These are phyloP conservation scores for Zoanthus gigantus DNA, from an alignment of 92 coral and sea anemone species.

Conservation along the genomic window DNA sequence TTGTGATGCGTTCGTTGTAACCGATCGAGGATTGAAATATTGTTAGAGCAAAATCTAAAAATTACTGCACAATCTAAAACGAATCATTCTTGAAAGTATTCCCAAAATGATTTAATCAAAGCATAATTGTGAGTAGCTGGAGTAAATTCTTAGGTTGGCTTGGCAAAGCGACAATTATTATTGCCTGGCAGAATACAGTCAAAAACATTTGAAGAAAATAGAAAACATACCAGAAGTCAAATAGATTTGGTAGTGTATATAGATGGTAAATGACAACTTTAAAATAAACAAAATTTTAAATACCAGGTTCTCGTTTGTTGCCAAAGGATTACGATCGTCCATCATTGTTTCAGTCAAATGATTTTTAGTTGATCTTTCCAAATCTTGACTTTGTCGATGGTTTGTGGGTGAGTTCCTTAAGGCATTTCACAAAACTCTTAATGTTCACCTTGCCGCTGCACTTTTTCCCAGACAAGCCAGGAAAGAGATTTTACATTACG, in stretches of 20 bases:
- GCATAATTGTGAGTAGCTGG: neutral
- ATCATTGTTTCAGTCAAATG: constrained; percentile 53
- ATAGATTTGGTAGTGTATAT: neutral
- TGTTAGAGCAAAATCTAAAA: neutral
- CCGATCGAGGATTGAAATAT: neutral
- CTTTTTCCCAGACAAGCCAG: constrained; percentile 1
- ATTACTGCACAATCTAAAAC: neutral
- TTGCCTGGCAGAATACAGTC: constrained; percentile 8
- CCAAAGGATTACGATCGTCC: constrained; percentile 92
- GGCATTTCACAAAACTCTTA: constrained; percentile 20
- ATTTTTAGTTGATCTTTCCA: neutral
- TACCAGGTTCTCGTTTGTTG: constrained; percentile 92
- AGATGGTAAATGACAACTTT: neutral
- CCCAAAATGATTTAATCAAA: neutral
- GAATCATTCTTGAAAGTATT: neutral
- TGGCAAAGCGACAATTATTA: neutral
- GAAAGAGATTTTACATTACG: constrained; percentile 36
- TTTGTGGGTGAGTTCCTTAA: neutral
- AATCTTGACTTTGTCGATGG: neutral
- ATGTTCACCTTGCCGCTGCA: neutral
- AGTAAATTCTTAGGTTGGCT: neutral
- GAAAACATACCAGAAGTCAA: neutral
- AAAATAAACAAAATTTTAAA: constrained; percentile 54
- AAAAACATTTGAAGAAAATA: neutral
- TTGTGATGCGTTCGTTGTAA: neutral